Base-by-base conservation (phyloP, 2,113 vertebrate genomes). In the Coturnix japonica region DNA sequence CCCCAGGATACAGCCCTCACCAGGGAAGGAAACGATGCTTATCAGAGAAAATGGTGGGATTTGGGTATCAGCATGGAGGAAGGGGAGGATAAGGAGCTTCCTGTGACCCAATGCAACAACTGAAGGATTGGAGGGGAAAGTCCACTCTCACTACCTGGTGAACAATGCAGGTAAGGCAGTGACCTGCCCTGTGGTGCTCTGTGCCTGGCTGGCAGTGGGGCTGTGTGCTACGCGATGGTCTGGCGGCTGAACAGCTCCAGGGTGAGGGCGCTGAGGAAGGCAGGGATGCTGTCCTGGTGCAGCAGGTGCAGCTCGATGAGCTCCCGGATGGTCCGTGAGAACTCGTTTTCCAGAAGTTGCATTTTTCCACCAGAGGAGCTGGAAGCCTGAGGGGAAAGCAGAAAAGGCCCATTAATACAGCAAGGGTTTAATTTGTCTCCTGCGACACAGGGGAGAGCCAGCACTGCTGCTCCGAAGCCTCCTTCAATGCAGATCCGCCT, bases 171-270 rank as follows among this genome's bases (percentile, higher is more conserved):
- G n/a, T 35, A 35, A 37, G 28, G 53, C 41, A 43, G 7, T 4
- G 37, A 78, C 61, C 70, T 54, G 49, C 28, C 59, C 71, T 63
- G 81, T 37, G 41, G 35, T 1, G 30, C 60, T 44, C 61, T 63
- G 5, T 2, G 2, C 14, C 28, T 21, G 82, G 23, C 76, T 85
- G 61, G 25, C 17, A 47, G 73, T 2, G 3, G 30, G 26, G 28
- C 51, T 6, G 35, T 75, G 54, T 49, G 3, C 97, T 98, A 99
- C 73, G 97, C 49, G 0, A 97, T 75, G 63, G 99, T 99, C 95
- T 99, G 99, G 53, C 98, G 98, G 95, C 99, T 98, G 96, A 99
- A 99, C 95, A 99, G 99, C 87, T 99, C 99, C 0, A 99, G 98
- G 31, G 99, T 99, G 96, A 99, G 97, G 0, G 99, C 98, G 0